Evolutionary conservation across 1,140 invertebrate species (phyloP), one percentile per base, ranked within the genome.

Genomic region (Sesamia nonagrioides): DNA sequence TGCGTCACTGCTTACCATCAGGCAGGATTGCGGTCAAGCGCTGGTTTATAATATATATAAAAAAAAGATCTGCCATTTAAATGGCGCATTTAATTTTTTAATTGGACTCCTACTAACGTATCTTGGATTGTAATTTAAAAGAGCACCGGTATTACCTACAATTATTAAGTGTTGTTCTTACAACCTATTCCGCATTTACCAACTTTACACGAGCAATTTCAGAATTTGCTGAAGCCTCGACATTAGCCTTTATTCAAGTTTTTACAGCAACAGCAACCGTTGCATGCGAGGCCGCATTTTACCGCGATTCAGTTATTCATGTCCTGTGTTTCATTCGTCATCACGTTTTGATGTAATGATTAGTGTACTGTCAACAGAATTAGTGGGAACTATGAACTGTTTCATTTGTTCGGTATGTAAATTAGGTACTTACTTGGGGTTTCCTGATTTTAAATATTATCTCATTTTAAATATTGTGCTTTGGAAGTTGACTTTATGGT

Each of bases 261-360:
- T 33, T 69, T 27, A 45, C 66, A 69, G 66, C 17, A 48, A 69
- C 66, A 69, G 50, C 42, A 33, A 9, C 21, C 21, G 11, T 42
- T 27, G 54, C 72, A 76, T 76, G 69, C 18, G 35, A 61, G 40
- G 37, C 45, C 40, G 60, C 48, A 52, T 71, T 73, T 58, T 78
- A 74, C 50, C 33, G 35, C 73, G 45, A 71, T 58, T 73, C 75
- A 66, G 73, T 73, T 81, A 81, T 81, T 77, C 79, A 81, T 81
- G 75, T 66, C 73, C 45, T 18, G 75, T 63, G 58, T 77, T 78
- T 63, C 76, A 83, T 83, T 83, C 82, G 45, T 79, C 79, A 83
- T 79, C 82, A 83, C 76, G 77, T 83, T 83, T 77, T 58, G 78
- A 78, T 80, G 56, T 50, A 75, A 63, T 75, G 58, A 81, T 74